These are phyloP conservation scores for Drosophila virilis DNA, from an alignment of 1,140 invertebrate genomes.

Conservation along the genomic window DNA sequence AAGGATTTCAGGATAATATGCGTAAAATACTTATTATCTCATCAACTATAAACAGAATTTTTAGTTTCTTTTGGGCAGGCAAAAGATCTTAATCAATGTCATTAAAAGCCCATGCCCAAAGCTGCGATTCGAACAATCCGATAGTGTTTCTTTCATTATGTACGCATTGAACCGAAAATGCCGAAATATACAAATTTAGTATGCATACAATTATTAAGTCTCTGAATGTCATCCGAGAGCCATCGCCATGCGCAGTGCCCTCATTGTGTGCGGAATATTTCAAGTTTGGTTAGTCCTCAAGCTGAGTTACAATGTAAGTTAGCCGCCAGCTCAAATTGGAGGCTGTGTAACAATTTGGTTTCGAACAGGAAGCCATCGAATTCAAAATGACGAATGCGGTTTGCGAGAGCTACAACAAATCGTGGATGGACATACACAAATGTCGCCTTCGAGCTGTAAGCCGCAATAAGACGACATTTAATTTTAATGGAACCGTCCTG, in stretches of 20 bases:
- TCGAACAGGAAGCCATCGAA: not conserved
- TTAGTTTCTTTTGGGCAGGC: too few relatives aligned
- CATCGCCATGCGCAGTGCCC: not conserved
- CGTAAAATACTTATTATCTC: too few relatives aligned
- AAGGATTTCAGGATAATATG: too few relatives aligned
- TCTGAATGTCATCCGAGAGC: not conserved
- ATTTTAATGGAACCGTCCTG: constrained; percentile 11
- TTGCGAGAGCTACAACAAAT: constrained; percentile 25
- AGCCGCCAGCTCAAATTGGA: too few relatives aligned
- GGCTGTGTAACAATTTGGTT: too few relatives aligned
- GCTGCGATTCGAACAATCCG: too few relatives aligned
- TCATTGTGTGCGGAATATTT: not conserved
- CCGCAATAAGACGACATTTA: constrained; percentile 4
- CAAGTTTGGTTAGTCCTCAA: not conserved
- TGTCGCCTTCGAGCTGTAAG: constrained; percentile 18
- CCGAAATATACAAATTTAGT: not conserved
- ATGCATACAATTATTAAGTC: not conserved
- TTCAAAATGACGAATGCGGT: constrained; percentile 33
- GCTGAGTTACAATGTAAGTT: not conserved
- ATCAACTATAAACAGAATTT: too few relatives aligned
- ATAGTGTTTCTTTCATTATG: too few relatives aligned
- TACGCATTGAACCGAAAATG: not conserved
- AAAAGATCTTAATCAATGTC: too few relatives aligned
- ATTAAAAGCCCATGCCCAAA: too few relatives aligned
- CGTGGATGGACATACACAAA: constrained; percentile 6